phyloP scores from a whole-genome alignment of 37 sponge, comb jelly and placozoan species.

The Trichoplax adhaerens region DNA sequence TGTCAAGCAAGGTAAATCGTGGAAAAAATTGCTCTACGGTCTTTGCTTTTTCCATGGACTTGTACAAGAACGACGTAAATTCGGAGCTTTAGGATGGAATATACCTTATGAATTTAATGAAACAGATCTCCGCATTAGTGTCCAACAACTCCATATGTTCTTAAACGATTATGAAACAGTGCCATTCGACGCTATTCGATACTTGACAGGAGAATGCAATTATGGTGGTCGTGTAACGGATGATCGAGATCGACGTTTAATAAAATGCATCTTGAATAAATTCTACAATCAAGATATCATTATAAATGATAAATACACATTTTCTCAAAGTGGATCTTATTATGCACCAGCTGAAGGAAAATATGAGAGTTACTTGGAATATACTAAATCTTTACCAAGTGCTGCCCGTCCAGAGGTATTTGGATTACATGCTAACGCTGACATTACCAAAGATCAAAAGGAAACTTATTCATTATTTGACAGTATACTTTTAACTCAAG shows the following conservation, averaged over 20 bases:
- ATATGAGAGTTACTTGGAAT: slow-evolving; percentile 85
- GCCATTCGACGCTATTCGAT: slow-evolving; percentile 82
- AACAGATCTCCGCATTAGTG: slow-evolving; percentile 96
- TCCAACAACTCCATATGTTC: slow-evolving; percentile 91
- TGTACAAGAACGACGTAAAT: slow-evolving; percentile 91
- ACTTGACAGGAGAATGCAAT: slow-evolving; percentile 98
- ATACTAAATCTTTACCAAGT: slow-evolving; percentile 73
- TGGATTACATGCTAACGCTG: slow-evolving; percentile 97
- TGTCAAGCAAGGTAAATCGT: slow-evolving; percentile 45
- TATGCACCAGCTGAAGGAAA: slow-evolving; percentile 77
- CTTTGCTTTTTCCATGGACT: slow-evolving; percentile 98
- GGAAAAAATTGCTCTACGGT: slow-evolving; percentile 84
- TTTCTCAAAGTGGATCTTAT: slow-evolving; percentile 82
- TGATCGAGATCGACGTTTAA: slow-evolving; percentile 88
- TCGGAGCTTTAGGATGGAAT: slow-evolving; percentile 96
- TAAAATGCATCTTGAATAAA: slow-evolving; percentile 86
- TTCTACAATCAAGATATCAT: slow-evolving; percentile 76
- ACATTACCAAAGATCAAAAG: slow-evolving; percentile 99
- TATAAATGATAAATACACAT: slow-evolving; percentile 35
- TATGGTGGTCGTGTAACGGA: slow-evolving; percentile 99
- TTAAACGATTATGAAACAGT: slow-evolving; percentile 95
- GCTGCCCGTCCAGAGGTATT: slow-evolving; percentile 93
- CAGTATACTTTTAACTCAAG: slow-evolving; percentile 93
- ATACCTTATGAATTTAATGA: slow-evolving; percentile 98
- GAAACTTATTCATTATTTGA: slow-evolving; percentile 89